A percentile compares a stretch with the other conserved stretches of the same genome.
phyloP scores from a whole-genome alignment of 2,888 invertebrate species.

The Tachina grossa region DNA sequence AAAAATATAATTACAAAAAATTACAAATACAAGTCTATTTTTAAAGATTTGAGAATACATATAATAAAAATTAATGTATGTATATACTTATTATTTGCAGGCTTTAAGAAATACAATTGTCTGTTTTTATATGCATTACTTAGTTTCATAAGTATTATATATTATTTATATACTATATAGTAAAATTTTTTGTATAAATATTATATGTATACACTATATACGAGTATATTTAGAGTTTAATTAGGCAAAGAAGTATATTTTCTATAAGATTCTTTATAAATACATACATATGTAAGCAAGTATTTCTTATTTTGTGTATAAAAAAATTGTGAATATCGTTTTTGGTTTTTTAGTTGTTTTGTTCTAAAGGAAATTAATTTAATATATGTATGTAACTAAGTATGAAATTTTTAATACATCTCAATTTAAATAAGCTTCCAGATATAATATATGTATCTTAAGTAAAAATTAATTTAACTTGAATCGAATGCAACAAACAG shows the following conservation, averaged over 20 bases:
- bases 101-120: constrained; percentile 43
- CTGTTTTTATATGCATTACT: constrained; percentile 30
- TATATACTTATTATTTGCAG: constrained; percentile 21
- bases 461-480: not conserved
- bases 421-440: constrained; percentile 1
- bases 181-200: constrained; percentile 52
- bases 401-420: not conserved
- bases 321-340: constrained; percentile 50
- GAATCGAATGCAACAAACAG: not conserved
- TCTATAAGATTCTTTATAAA: constrained; percentile 18
- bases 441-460: not conserved
- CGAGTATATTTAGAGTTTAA: constrained; percentile 44
- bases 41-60: constrained; percentile 2
- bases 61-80: not conserved
- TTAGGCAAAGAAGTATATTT: constrained; percentile 45
- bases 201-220: constrained; percentile 45
- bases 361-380: constrained; percentile 25
- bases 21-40: not conserved
- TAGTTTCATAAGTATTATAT: constrained; percentile 29
- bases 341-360: not conserved
- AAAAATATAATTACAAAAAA: not conserved
- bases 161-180: constrained; percentile 43
- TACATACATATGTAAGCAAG: not conserved
- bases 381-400: not conserved
- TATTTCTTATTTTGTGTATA: constrained; percentile 35